phyloP scores from a whole-genome alignment of 2,797 vertebrate genomes.

The Gila robusta region DNA sequence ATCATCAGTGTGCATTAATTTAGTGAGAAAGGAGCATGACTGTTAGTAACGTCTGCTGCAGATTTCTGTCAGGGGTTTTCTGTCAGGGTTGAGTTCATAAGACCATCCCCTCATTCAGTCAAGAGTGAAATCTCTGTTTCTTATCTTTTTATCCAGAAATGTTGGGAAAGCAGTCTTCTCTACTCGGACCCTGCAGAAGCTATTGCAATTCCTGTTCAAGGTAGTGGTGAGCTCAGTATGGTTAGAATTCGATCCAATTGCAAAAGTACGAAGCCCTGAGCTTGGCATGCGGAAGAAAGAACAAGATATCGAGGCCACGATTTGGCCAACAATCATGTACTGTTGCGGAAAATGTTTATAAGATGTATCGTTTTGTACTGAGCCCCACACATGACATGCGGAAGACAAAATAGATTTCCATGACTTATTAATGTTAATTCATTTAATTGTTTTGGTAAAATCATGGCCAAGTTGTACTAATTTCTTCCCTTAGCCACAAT shows the following conservation, averaged over 20 bases:
- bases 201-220: conserved; percentile 18
- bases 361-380: background rate
- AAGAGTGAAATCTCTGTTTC: conserved; percentile 18
- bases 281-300: background rate
- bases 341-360: background rate
- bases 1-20: background rate
- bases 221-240: background rate
- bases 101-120: conserved; percentile 23
- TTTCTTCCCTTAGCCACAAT: background rate
- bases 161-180: conserved; percentile 7
- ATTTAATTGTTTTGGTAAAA: background rate
- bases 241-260: background rate
- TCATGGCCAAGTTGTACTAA: background rate
- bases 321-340: background rate
- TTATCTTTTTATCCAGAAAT: conserved; percentile 31
- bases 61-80: conserved; percentile 35
- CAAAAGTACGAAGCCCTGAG: background rate
- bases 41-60: background rate
- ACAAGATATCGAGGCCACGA: background rate
- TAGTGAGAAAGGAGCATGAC: background rate
- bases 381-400: background rate
- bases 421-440: background rate
- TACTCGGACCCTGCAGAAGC: conserved; percentile 11
- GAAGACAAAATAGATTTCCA: background rate
- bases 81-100: conserved; percentile 25